Evolutionary conservation across 2,888 invertebrate species (phyloP).

Genomic region (Scrobipalpa atriplicella): DNA sequence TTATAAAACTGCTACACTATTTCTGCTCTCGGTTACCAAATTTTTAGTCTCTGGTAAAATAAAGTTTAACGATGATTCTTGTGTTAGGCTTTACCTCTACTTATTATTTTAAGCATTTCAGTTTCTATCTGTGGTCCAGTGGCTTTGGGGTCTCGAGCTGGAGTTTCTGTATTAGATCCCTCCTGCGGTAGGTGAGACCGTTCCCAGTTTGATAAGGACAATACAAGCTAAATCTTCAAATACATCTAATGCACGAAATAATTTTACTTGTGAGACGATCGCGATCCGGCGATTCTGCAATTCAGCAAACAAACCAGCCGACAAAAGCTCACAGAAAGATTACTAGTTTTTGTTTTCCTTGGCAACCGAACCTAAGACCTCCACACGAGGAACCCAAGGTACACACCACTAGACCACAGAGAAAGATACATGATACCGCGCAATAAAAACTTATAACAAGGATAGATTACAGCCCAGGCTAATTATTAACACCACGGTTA

Average conservation of each 20-base stretch:
- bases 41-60: neutral
- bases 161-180: neutral
- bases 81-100: no score
- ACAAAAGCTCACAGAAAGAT: no score
- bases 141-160: neutral
- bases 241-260: no score
- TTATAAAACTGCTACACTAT: neutral
- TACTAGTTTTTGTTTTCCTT: neutral
- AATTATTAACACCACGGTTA: neutral
- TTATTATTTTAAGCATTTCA: neutral
- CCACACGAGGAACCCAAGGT: neutral
- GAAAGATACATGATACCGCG: neutral
- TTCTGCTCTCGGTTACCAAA: neutral
- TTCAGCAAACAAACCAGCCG: no score
- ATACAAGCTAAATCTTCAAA: no score
- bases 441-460: neutral
- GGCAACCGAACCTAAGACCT: neutral
- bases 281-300: no score
- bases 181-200: no score
- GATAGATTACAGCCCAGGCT: neutral
- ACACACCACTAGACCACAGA: neutral
- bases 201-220: no score
- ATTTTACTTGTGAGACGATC: no score
- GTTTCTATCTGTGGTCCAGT: neutral
- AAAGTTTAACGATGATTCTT: conserved; percentile 8